A percentile compares a stretch with the other conserved stretches of the same genome.
Conservation (phyloP, 2,797 vertebrate species). For the Columba guinea region DNA sequence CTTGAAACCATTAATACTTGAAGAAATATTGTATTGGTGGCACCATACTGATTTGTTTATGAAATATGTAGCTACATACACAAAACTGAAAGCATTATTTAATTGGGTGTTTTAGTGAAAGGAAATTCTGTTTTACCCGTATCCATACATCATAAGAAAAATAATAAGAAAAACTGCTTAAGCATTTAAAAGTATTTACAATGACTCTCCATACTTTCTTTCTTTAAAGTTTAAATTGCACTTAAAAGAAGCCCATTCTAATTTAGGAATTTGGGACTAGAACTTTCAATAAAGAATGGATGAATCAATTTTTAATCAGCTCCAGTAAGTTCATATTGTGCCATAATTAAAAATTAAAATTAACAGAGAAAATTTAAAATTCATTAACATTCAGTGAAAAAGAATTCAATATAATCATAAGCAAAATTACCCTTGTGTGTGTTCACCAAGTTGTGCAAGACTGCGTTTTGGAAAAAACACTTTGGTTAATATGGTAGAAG, state of each 20-base stretch:
- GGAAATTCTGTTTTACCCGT: background rate
- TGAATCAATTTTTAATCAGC: conserved; percentile 34
- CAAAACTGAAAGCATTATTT: background rate
- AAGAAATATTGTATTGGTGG: background rate
- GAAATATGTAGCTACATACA: background rate
- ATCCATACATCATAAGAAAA: background rate
- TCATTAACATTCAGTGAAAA: conserved; percentile 1
- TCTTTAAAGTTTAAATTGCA: background rate
- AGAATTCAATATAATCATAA: background rate
- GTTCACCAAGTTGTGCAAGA: background rate
- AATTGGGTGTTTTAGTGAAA: background rate
- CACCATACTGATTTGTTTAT: background rate
- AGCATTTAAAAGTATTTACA: background rate
- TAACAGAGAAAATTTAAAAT: conserved; percentile 26
- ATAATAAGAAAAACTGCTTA: background rate
- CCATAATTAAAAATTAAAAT: conserved; percentile 39
- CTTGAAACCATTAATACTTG: background rate
- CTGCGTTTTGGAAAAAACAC: background rate
- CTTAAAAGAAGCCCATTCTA: background rate
- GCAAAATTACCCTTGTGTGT: background rate
- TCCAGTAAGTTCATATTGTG: background rate
- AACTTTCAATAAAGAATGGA: background rate
- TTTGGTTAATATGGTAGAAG: background rate
- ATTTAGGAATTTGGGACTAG: conserved; percentile 9
- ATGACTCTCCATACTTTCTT: background rate